Percentiles rank a stretch among this genome's conserved stretches.
These are phyloP conservation scores for Pantherophis guttatus DNA, from an alignment of 2,113 vertebrate genomes.

Conservation along the genomic window DNA sequence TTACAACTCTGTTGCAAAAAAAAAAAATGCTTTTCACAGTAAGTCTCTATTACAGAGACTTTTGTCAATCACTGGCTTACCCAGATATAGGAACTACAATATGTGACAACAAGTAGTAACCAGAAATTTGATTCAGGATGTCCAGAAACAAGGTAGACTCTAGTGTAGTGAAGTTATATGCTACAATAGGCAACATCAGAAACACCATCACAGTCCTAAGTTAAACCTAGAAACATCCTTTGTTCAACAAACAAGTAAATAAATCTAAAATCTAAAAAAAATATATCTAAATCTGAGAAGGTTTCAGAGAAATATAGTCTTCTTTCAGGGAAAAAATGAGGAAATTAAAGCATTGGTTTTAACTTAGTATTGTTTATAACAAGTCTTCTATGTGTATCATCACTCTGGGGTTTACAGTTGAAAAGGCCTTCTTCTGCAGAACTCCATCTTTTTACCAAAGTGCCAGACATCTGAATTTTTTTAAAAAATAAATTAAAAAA, in stretches of 20 bases:
- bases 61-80: not conserved
- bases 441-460: slow-evolving; percentile 46
- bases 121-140: not conserved
- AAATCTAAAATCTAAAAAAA: not conserved
- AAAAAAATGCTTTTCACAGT: not conserved
- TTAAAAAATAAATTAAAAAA: slow-evolving; percentile 16
- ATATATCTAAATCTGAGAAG: not conserved
- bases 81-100: not conserved
- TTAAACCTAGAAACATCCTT: not conserved
- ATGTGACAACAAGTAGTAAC: not conserved
- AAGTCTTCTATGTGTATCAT: slow-evolving; percentile 37
- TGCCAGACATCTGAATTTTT: slow-evolving; percentile 39
- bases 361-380: slow-evolving; percentile 10
- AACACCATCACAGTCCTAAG: not conserved
- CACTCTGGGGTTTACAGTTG: slow-evolving; percentile 49
- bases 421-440: slow-evolving; percentile 64
- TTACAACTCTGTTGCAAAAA: not conserved
- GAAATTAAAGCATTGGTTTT: not conserved
- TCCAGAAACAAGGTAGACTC: not conserved
- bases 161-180: not conserved
- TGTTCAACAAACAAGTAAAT: not conserved
- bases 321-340: not conserved
- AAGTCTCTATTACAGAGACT: not conserved
- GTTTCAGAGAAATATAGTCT: not conserved
- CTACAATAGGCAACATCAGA: not conserved